These are phyloP conservation scores for Macaca nemestrina DNA, from an alignment of 2,113 vertebrate species.

Conservation along the genomic window DNA sequence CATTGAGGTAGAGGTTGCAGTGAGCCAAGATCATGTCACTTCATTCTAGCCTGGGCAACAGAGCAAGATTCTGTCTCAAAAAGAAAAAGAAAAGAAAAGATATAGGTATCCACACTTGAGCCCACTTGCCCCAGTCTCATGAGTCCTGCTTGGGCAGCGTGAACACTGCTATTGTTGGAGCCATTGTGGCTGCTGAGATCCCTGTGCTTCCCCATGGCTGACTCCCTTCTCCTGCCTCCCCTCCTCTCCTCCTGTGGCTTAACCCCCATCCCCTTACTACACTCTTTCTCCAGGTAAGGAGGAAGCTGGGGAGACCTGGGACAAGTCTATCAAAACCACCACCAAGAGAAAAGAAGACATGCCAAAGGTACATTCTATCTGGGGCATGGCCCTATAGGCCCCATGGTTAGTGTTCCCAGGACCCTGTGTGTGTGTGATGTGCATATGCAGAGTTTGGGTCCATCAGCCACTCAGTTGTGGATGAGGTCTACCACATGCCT, in stretches of 20 bases:
- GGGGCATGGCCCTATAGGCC: not conserved
- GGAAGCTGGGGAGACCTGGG: not conserved
- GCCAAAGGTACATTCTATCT: not conserved
- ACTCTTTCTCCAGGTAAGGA: not conserved
- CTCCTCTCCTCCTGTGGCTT: not conserved
- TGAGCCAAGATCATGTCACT: no score
- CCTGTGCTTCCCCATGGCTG: not conserved
- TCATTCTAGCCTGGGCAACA: no score
- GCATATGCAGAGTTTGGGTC: not conserved
- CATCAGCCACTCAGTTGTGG: not conserved
- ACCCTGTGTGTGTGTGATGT: not conserved
- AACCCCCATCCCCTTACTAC: not conserved
- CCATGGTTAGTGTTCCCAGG: not conserved
- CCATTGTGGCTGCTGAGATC: not conserved
- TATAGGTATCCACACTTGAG: no score
- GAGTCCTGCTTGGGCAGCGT: not conserved
- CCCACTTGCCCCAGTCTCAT: not conserved
- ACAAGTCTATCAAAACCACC: not conserved
- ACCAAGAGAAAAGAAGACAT: slow-evolving; percentile 10
- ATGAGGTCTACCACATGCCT: not conserved
- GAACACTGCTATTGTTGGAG: not conserved
- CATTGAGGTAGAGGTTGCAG: no score
- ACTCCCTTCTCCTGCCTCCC: not conserved
- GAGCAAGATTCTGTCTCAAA: no score
- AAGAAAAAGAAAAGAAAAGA: no score